phyloP scores from a whole-genome alignment of 2,797 vertebrate genomes.

The Mionectes olivaceus region DNA sequence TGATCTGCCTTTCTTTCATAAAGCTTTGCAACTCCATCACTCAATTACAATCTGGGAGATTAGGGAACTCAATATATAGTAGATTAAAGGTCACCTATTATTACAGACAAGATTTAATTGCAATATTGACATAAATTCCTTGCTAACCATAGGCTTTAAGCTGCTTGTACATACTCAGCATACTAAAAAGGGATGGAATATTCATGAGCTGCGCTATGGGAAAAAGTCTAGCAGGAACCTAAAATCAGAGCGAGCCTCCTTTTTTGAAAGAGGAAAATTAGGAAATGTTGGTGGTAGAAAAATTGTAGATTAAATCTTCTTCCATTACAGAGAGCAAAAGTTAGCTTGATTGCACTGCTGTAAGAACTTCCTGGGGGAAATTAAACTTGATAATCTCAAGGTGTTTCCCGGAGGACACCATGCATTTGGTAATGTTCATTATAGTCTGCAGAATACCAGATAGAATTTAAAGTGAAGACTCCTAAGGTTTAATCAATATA shows the following conservation, averaged over 20 bases:
- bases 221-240: not conserved
- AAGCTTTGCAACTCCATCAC: constrained; percentile 58
- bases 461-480: constrained; percentile 55
- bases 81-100: constrained; percentile 70
- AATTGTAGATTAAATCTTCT: constrained; percentile 64
- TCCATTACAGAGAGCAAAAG: constrained; percentile 62
- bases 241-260: not conserved
- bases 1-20: constrained; percentile 57
- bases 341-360: constrained; percentile 58
- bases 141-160: not conserved
- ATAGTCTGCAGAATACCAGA: constrained; percentile 49
- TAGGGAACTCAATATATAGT: constrained; percentile 52
- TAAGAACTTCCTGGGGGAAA: constrained; percentile 71
- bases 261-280: not conserved
- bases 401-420: constrained; percentile 52
- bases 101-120: constrained; percentile 66
- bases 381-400: constrained; percentile 73
- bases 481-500: constrained; percentile 72
- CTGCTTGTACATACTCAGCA: not conserved
- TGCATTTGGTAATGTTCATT: constrained; percentile 59
- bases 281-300: constrained; percentile 19
- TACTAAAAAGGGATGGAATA: constrained; percentile 3
- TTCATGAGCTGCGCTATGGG: not conserved
- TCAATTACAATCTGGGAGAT: constrained; percentile 66
- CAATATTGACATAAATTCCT: constrained; percentile 57